phyloP scores from a whole-genome alignment of 2,113 vertebrate species.

The Clarias macrocephalus region DNA sequence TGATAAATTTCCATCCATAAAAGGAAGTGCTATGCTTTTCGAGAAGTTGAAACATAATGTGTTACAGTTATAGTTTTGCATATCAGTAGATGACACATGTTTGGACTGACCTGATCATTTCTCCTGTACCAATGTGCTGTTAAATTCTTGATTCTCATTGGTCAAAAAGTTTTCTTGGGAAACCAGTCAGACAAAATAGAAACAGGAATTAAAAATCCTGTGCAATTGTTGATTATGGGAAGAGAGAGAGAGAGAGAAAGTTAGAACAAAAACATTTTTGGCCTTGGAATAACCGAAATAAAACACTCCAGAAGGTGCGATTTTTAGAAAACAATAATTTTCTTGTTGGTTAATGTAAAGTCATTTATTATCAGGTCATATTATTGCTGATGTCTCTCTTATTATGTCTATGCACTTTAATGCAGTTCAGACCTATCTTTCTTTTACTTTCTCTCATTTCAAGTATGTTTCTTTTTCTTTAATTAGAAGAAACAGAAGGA shows the following conservation, averaged over 20 bases:
- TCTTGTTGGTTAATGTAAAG: neutral
- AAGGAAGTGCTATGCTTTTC: neutral
- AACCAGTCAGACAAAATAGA: neutral
- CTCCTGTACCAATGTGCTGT: neutral
- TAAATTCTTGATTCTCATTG: neutral
- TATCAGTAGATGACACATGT: neutral
- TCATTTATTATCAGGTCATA: neutral
- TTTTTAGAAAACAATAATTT: too few species aligned
- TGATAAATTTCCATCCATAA: slow-evolving; percentile 29
- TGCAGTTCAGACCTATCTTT: neutral
- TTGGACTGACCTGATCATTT: neutral
- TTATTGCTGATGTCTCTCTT: neutral
- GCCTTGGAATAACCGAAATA: neutral
- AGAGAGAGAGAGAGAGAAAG: too few species aligned
- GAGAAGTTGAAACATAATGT: neutral
- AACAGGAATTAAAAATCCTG: neutral
- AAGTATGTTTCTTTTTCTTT: neutral
- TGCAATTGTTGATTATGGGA: neutral
- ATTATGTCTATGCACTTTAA: neutral
- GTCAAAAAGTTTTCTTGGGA: neutral
- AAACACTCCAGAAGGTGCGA: neutral
- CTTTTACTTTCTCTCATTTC: neutral
- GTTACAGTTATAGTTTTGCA: neutral
- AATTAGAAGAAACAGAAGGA: neutral
- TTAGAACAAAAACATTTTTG: too few species aligned